Conservation (phyloP, 2,888 invertebrate species). For the Beris morrisii region DNA sequence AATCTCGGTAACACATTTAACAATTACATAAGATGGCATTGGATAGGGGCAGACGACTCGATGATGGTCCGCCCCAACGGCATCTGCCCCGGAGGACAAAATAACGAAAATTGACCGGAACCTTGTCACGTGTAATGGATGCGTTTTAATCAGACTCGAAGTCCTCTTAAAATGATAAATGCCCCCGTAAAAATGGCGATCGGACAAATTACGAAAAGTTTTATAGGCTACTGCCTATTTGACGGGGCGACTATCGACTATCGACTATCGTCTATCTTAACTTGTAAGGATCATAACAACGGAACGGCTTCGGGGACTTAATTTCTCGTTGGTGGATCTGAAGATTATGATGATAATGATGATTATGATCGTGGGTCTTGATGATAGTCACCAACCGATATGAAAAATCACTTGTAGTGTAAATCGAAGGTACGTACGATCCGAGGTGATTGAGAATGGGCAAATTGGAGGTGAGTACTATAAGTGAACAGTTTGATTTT, state of each 20-base stretch:
- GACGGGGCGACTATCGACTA: not conserved
- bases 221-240: no score
- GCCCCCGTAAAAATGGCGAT: no score
- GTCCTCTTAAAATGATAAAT: no score
- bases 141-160: no score
- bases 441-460: not conserved
- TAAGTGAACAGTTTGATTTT: conserved; percentile 5
- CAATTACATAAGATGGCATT: no score
- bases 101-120: no score
- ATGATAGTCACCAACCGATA: conserved; percentile 12
- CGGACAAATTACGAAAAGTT: no score
- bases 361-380: conserved; percentile 8
- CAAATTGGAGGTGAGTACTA: not conserved
- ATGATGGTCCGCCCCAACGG: no score
- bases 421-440: not conserved
- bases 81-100: no score
- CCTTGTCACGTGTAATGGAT: no score
- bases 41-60: no score
- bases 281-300: not conserved
- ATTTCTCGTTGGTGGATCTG: not conserved
- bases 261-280: not conserved
- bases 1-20: no score
- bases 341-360: conserved; percentile 21
- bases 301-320: not conserved
- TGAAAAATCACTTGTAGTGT: conserved; percentile 15